Percentiles rank a stretch among this genome's conserved stretches.
phyloP scores from a whole-genome alignment of 2,797 vertebrate genomes.

The Lacerta viridis region DNA sequence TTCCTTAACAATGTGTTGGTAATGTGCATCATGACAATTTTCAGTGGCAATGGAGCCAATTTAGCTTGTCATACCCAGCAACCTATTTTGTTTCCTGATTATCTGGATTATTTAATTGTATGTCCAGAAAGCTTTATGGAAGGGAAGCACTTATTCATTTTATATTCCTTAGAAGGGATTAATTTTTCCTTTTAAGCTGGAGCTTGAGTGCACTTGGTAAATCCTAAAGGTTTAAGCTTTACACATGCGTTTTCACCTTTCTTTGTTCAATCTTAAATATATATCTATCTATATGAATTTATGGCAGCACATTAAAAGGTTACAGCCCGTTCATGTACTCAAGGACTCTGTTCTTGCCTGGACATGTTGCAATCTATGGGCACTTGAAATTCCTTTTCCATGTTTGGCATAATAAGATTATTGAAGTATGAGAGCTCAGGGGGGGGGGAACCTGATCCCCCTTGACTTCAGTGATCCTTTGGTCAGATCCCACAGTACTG shows the following conservation, averaged over 20 bases:
- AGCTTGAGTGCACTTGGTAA: slow-evolving; percentile 85
- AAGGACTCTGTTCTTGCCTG: slow-evolving; percentile 74
- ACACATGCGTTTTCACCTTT: slow-evolving; percentile 79
- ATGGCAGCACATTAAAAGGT: slow-evolving; percentile 67
- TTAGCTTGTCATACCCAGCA: slow-evolving; percentile 74
- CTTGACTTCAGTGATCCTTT: slow-evolving; percentile 72
- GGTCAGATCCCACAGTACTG: slow-evolving; percentile 56
- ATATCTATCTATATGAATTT: slow-evolving; percentile 59
- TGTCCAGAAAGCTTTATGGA: slow-evolving; percentile 79
- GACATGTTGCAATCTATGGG: slow-evolving; percentile 70
- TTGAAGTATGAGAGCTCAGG: slow-evolving; percentile 50
- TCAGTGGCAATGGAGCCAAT: slow-evolving; percentile 72
- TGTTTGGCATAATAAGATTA: slow-evolving; percentile 61
- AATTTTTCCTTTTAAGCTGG: slow-evolving; percentile 77
- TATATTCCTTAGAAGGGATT: slow-evolving; percentile 79
- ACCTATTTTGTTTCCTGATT: slow-evolving; percentile 73
- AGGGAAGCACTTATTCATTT: slow-evolving; percentile 81
- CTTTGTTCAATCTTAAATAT: slow-evolving; percentile 71
- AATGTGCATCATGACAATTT: slow-evolving; percentile 91
- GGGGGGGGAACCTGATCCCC: slow-evolving; percentile 21
- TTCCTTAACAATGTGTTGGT: slow-evolving; percentile 94
- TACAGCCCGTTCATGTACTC: slow-evolving; percentile 65
- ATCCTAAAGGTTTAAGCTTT: slow-evolving; percentile 85
- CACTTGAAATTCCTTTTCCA: slow-evolving; percentile 64
- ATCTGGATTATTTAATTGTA: slow-evolving; percentile 71